These are phyloP conservation scores for Pemphredon lugubris DNA, from an alignment of 2,888 invertebrate species.

Conservation along the genomic window DNA sequence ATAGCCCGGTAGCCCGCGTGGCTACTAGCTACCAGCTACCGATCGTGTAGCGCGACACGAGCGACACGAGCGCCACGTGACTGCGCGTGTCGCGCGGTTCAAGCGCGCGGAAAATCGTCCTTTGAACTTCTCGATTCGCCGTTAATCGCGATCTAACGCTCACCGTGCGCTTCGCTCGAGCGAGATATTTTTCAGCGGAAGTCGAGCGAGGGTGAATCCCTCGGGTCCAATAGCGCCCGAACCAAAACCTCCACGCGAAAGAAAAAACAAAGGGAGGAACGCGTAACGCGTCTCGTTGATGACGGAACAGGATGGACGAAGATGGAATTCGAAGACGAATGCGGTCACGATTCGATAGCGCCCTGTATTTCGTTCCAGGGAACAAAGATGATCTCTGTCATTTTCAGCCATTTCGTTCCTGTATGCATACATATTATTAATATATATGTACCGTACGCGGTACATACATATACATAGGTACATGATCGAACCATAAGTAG, in stretches of 20 bases:
- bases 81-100: constrained; percentile 68
- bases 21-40: constrained; percentile 37
- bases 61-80: constrained; percentile 57
- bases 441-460: too few relatives aligned
- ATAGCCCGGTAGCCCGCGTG: constrained; percentile 33
- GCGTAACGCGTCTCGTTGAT: too few relatives aligned
- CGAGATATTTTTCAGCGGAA: constrained; percentile 50
- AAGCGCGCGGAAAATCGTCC: constrained; percentile 75
- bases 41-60: constrained; percentile 61
- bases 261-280: constrained; percentile 8
- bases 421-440: too few relatives aligned
- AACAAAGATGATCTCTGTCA: too few relatives aligned
- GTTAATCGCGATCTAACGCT: constrained; percentile 70
- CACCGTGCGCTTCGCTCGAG: constrained; percentile 58
- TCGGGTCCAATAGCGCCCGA: constrained; percentile 43
- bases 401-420: too few relatives aligned
- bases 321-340: too few relatives aligned
- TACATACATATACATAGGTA: too few relatives aligned
- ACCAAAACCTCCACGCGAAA: constrained; percentile 52
- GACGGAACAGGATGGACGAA: too few relatives aligned
- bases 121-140: constrained; percentile 69
- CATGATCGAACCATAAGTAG: too few relatives aligned
- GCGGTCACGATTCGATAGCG: too few relatives aligned
- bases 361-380: too few relatives aligned
- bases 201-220: constrained; percentile 52